Percentiles rank a stretch among this genome's conserved stretches.
These are phyloP conservation scores for Ophioninae sp. DNA, from an alignment of 2,888 invertebrate genomes.

Conservation along the genomic window DNA sequence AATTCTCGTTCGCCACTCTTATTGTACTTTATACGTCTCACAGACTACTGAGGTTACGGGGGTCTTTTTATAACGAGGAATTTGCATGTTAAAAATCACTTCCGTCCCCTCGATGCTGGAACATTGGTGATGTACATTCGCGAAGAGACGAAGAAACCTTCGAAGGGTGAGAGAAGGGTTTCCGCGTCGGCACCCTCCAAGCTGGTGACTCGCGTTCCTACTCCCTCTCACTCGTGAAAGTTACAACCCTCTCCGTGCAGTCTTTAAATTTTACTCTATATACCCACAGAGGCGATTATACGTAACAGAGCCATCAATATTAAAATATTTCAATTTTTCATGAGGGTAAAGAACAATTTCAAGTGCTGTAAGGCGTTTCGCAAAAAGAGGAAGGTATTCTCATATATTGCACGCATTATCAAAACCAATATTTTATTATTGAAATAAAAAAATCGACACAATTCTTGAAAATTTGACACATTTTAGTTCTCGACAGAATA, in stretches of 20 bases:
- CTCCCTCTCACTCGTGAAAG: constrained; percentile 35
- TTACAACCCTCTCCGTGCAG: constrained; percentile 28
- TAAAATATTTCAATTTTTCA: not conserved
- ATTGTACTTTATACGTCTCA: constrained; percentile 30
- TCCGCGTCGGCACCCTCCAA: constrained; percentile 43
- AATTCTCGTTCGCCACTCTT: constrained; percentile 23
- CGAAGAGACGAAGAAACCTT: constrained; percentile 43
- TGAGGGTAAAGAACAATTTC: not conserved
- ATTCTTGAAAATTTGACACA: too few species aligned
- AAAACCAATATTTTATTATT: too few species aligned
- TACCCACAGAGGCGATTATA: constrained; percentile 3
- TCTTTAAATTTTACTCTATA: constrained; percentile 10
- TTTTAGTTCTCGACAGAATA: too few species aligned
- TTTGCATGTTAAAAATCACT: constrained; percentile 71
- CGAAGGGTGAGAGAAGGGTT: constrained; percentile 39
- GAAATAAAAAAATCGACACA: not conserved
- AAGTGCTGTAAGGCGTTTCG: not conserved
- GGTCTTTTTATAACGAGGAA: constrained; percentile 57
- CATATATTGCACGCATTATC: not conserved
- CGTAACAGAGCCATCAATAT: not conserved
- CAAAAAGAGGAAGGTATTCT: not conserved
- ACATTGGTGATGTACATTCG: constrained; percentile 51
- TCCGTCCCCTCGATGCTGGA: constrained; percentile 63
- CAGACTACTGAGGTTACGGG: constrained; percentile 18
- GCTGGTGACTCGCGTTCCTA: constrained; percentile 15